Evolutionary conservation across 2,888 invertebrate species (phyloP).

Genomic region (Phyllotreta striolata): DNA sequence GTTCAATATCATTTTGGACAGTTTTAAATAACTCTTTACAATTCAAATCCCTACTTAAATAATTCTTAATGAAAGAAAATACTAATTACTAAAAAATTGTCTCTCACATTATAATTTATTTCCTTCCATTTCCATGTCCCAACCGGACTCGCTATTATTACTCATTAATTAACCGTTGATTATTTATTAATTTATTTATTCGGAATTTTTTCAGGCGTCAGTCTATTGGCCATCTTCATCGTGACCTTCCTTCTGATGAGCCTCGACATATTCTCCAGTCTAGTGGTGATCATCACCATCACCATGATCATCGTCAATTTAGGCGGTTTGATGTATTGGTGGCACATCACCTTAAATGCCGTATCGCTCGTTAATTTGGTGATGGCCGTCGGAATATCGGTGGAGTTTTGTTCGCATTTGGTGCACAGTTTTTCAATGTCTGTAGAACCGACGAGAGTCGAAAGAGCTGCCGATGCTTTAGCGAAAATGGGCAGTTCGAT

Average conservation of each 20-base stretch:
- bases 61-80: too few species aligned
- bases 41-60: too few species aligned
- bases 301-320: conserved; percentile 93
- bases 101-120: too few species aligned
- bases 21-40: too few species aligned
- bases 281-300: conserved; percentile 90
- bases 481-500: conserved; percentile 94
- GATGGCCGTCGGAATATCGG: conserved; percentile 97
- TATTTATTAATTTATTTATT: too few species aligned
- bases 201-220: conserved; percentile 82
- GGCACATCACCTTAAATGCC: conserved; percentile 95
- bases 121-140: too few species aligned
- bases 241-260: conserved; percentile 94
- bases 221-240: conserved; percentile 90
- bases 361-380: conserved; percentile 96
- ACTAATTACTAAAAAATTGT: too few species aligned
- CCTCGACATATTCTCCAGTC: conserved; percentile 88
- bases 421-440: conserved; percentile 91
- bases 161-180: too few species aligned
- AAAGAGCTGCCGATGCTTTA: conserved; percentile 83
- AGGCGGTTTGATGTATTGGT: conserved; percentile 96
- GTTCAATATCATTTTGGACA: too few species aligned
- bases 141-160: too few species aligned
- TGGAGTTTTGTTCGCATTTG: conserved; percentile 98
- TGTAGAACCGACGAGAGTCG: conserved; percentile 73